These are phyloP conservation scores for Echiichthys vipera DNA, from an alignment of 2,797 vertebrate species.

Conservation along the genomic window DNA sequence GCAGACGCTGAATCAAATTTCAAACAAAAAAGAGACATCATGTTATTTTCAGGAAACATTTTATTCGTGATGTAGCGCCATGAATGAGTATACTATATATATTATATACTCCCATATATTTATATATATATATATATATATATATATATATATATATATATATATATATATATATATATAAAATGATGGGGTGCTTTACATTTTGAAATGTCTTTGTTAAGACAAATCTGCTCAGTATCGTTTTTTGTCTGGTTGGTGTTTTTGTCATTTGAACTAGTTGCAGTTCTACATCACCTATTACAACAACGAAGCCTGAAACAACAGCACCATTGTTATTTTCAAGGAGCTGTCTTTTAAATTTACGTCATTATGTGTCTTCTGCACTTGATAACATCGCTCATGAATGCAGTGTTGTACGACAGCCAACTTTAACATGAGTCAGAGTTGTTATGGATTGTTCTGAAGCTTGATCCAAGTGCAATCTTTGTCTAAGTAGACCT, in stretches of 20 bases:
- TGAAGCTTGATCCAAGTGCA: background rate
- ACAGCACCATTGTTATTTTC: slow-evolving; percentile 3
- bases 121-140: no score
- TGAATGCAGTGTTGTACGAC: background rate
- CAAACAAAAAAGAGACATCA: slow-evolving; percentile 23
- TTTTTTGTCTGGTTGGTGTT: background rate
- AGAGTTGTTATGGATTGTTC: slow-evolving; percentile 7
- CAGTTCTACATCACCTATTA: slow-evolving; percentile 4
- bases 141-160: slow-evolving; percentile 26
- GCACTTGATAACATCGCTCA: background rate
- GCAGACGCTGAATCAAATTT: slow-evolving; percentile 30
- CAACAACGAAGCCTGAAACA: slow-evolving; percentile 16
- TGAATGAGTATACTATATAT: slow-evolving; percentile 13
- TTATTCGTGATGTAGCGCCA: background rate
- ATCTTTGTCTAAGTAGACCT: background rate
- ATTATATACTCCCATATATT: slow-evolving; percentile 21
- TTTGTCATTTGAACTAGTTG: background rate
- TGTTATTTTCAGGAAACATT: slow-evolving; percentile 24
- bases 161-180: slow-evolving; percentile 29
- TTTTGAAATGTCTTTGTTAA: background rate
- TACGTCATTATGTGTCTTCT: background rate
- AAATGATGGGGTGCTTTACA: background rate
- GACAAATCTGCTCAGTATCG: background rate
- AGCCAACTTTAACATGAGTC: background rate
- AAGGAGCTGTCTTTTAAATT: slow-evolving; percentile 8